These are phyloP conservation scores for Latrodectus hesperus DNA, from an alignment of 2,888 invertebrate genomes.

Conservation along the genomic window DNA sequence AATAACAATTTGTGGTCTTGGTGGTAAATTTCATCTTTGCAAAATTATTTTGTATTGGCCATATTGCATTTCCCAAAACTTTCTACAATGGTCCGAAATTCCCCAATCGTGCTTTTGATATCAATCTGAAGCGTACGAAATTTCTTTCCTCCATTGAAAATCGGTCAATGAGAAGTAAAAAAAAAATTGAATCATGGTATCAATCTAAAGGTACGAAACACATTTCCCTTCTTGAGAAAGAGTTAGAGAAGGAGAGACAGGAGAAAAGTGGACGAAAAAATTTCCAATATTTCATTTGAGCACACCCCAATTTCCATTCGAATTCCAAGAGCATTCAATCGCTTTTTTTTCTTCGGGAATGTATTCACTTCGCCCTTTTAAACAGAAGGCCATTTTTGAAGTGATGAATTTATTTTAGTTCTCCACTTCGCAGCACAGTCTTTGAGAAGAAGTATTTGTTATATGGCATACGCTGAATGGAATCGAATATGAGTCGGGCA, in stretches of 20 bases:
- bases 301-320: conserved; percentile 55
- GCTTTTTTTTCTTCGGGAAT: conserved; percentile 10
- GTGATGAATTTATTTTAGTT: conserved; percentile 50
- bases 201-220: conserved; percentile 46
- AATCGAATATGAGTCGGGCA: conserved; percentile 48
- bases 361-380: conserved; percentile 18
- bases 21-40: no score
- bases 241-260: neutral
- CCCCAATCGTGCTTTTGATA: neutral
- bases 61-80: no score
- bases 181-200: conserved; percentile 44
- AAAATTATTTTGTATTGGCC: no score
- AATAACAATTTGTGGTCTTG: no score
- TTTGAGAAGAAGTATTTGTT: conserved; percentile 23
- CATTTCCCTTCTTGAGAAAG: conserved; percentile 21
- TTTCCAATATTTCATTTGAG: conserved; percentile 54
- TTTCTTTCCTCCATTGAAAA: neutral
- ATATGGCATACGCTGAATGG: conserved; percentile 22
- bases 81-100: neutral
- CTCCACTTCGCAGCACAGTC: neutral
- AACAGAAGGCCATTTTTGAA: conserved; percentile 53
- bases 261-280: conserved; percentile 35
- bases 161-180: conserved; percentile 7
- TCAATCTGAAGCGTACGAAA: neutral
- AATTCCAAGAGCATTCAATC: conserved; percentile 48